A percentile compares a stretch with the other conserved stretches of the same genome.
These are phyloP conservation scores for Hirundichthys speculiger DNA, from an alignment of 2,113 vertebrate genomes.

Conservation along the genomic window DNA sequence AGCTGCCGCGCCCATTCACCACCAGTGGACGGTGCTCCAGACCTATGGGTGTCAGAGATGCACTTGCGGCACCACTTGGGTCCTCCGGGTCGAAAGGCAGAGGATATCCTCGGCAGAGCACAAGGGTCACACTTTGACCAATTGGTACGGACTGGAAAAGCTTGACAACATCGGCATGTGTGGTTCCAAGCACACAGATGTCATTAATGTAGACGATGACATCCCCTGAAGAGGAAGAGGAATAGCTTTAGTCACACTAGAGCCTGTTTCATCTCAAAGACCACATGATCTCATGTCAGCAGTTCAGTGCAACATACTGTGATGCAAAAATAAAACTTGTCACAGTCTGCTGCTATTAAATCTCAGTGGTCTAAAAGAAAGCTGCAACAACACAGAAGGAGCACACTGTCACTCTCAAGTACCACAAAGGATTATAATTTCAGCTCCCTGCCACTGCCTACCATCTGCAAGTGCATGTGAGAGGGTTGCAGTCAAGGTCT, in stretches of 20 bases:
- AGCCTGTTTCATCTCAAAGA: neutral
- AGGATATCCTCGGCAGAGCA: slow-evolving; percentile 97
- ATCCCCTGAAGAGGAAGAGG: slow-evolving; percentile 85
- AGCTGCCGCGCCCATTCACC: slow-evolving; percentile 95
- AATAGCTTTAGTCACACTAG: slow-evolving; percentile 4
- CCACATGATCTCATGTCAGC: slow-evolving; percentile 1
- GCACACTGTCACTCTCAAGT: slow-evolving; percentile 20
- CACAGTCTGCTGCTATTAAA: slow-evolving; percentile 32
- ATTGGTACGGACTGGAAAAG: slow-evolving; percentile 99
- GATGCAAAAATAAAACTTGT: slow-evolving; percentile 38
- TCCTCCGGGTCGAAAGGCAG: slow-evolving; percentile 99
- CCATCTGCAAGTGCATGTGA: slow-evolving; percentile 19
- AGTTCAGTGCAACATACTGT: slow-evolving; percentile 23
- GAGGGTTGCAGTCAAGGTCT: slow-evolving; percentile 18
- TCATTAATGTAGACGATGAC: slow-evolving; percentile 99
- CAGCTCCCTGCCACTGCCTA: slow-evolving; percentile 25
- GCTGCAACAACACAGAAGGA: slow-evolving; percentile 20
- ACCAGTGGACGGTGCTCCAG: slow-evolving; percentile 93
- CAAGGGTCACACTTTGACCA: slow-evolving; percentile 96
- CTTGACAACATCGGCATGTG: slow-evolving; percentile 98
- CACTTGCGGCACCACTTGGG: slow-evolving; percentile 80
- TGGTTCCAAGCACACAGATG: slow-evolving; percentile 98
- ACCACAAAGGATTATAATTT: slow-evolving; percentile 24
- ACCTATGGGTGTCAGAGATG: slow-evolving; percentile 91
- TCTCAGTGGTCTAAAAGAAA: slow-evolving; percentile 31